Conservation (phyloP, 2,113 vertebrate genomes). For the Myodes glareolus region DNA sequence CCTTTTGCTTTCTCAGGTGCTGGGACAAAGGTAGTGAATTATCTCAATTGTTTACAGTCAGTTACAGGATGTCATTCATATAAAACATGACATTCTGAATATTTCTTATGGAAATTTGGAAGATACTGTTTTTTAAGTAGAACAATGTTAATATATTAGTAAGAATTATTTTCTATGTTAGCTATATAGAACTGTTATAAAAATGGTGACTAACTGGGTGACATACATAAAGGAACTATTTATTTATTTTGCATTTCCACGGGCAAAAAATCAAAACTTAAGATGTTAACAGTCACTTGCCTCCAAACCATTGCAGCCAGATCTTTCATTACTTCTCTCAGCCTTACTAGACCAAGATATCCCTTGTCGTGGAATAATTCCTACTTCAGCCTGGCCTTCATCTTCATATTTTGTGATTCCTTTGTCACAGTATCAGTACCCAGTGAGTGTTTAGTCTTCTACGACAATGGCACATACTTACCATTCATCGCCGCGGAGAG, state of each 20-base stretch:
- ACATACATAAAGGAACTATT: neutral
- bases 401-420: neutral
- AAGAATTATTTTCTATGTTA: neutral
- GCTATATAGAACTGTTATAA: neutral
- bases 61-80: neutral
- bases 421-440: neutral
- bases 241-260: neutral
- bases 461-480: neutral
- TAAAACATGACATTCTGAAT: neutral
- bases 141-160: neutral
- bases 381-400: neutral
- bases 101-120: neutral
- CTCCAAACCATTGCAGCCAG: rapidly evolving
- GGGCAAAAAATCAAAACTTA: neutral
- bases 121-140: neutral
- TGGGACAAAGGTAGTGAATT: neutral
- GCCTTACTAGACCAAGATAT: neutral
- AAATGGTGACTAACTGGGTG: neutral
- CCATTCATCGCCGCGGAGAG: neutral
- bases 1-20: neutral
- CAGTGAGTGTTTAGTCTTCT: neutral
- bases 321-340: neutral
- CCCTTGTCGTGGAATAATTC: neutral
- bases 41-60: neutral
- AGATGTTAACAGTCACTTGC: neutral